Evolutionary conservation across 2,797 vertebrate species (phyloP), one percentile per base, ranked within the genome.

Genomic region (Denticeps clupeoides): DNA sequence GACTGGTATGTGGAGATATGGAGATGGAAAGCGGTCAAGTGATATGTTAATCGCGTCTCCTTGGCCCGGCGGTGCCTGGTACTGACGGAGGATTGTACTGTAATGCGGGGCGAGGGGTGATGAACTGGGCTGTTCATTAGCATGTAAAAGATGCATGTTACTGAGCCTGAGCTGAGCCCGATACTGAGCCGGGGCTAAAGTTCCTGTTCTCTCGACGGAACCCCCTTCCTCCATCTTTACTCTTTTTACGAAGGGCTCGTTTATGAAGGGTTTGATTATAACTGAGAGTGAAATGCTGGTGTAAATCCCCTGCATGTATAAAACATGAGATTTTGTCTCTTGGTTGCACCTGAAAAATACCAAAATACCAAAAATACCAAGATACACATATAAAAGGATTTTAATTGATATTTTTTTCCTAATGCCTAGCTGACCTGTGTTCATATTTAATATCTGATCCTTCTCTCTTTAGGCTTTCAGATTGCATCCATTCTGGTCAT

Each of bases 241-340:
- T 63, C 62, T 72, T 73, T 72, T 62, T 71, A 76, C 67, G 62
- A 47, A 67, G 68, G 55, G 64, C 60, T 74, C 6, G 12, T 64
- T 77, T 78, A 82, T 83, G 77, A 83, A 67, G 67, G 78, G 68
- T 82, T 71, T 74, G 81, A 82, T 81, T 79, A 81, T 74, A 59
- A 64, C 77, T 75, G 58, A 65, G 64, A 72, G 75, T 67, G 55
- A 72, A 75, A 75, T 67, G 68, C 61, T 63, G 59, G 58, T 58
- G 77, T 73, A 65, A 69, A 74, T 65, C 59, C 63, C 9, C 26
- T 68, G 76, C 66, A 80, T 80, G 70, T 80, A 81, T 77, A 63
- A 81, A 77, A 77, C 69, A 75, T 73, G 33, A 52, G 47, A 46
- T 52, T 29, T 53, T 58, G 52, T 32, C 48, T 53, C 26, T 23